A percentile compares a stretch with the other conserved stretches of the same genome.
These are phyloP conservation scores for Galbula dea DNA, from an alignment of 2,113 vertebrate species.

Conservation along the genomic window DNA sequence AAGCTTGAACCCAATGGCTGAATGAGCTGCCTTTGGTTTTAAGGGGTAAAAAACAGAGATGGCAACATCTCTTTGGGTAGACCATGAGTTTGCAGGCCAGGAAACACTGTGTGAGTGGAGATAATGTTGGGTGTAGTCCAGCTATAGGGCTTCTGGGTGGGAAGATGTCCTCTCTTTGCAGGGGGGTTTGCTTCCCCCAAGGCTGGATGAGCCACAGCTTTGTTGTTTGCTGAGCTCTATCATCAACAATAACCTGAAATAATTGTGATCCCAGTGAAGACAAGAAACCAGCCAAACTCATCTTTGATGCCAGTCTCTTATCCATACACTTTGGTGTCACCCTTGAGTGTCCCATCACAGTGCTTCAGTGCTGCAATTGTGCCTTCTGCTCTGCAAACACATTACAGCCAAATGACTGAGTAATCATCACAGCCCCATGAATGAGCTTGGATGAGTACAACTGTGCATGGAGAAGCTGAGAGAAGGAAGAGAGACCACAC, in stretches of 20 bases:
- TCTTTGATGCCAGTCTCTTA: background rate
- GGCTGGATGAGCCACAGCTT: background rate
- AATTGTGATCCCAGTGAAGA: background rate
- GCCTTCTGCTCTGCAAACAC: background rate
- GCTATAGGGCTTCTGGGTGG: background rate
- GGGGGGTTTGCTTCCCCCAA: rapidly evolving
- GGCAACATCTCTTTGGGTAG: background rate
- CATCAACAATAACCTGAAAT: background rate
- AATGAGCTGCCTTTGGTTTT: background rate
- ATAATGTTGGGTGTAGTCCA: background rate
- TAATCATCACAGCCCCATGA: background rate
- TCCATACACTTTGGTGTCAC: background rate
- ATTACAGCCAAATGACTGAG: background rate
- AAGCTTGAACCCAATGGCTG: background rate
- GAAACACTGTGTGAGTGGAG: background rate
- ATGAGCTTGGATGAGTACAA: background rate
- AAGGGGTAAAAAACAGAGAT: background rate
- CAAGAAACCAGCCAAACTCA: background rate
- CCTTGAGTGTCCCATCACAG: background rate
- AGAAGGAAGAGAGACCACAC: conserved; percentile 49
- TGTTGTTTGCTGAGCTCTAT: background rate
- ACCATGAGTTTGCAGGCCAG: background rate
- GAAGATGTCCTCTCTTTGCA: background rate
- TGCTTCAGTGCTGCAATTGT: background rate
- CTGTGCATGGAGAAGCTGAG: background rate